Evolutionary conservation across 1,140 invertebrate species (phyloP).

Genomic region (Drosophila nannoptera): DNA sequence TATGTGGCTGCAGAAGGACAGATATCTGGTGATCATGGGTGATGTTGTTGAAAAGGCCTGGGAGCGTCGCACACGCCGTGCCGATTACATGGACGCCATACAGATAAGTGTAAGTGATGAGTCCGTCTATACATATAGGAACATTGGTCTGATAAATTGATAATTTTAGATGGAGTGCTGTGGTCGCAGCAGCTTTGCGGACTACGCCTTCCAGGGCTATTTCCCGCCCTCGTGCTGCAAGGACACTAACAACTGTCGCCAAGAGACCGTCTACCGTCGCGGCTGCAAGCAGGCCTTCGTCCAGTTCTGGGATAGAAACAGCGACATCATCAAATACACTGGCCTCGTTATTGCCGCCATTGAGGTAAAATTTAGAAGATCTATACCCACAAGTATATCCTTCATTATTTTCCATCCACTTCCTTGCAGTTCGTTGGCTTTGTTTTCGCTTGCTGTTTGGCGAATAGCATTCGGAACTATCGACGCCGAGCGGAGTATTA

Average conservation of each 20-base stretch:
- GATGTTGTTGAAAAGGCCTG: constrained; percentile 79
- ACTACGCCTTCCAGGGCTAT: constrained; percentile 79
- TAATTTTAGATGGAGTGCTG: constrained; percentile 83
- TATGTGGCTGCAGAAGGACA: constrained; percentile 81
- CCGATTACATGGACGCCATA: constrained; percentile 79
- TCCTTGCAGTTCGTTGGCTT: constrained; percentile 89
- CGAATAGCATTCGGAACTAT: constrained; percentile 91
- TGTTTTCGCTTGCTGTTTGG: constrained; percentile 93
- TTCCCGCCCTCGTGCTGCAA: constrained; percentile 79
- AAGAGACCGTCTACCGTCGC: constrained; percentile 73
- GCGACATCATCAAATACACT: constrained; percentile 82
- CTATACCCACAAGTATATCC: not conserved
- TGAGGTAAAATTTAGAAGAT: constrained; percentile 80
- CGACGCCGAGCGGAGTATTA: constrained; percentile 83
- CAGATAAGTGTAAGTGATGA: constrained; percentile 79
- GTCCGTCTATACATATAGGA: not conserved
- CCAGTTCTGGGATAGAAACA: constrained; percentile 80
- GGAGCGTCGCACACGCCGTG: constrained; percentile 40
- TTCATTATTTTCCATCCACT: constrained; percentile 28
- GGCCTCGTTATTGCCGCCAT: constrained; percentile 84
- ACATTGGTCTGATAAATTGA: not conserved
- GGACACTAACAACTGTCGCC: constrained; percentile 78
- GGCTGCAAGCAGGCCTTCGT: constrained; percentile 80
- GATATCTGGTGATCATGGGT: constrained; percentile 79
- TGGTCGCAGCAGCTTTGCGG: constrained; percentile 80